Evolutionary conservation across 2,797 vertebrate species (phyloP).

Genomic region (Nannoperca obscura): DNA sequence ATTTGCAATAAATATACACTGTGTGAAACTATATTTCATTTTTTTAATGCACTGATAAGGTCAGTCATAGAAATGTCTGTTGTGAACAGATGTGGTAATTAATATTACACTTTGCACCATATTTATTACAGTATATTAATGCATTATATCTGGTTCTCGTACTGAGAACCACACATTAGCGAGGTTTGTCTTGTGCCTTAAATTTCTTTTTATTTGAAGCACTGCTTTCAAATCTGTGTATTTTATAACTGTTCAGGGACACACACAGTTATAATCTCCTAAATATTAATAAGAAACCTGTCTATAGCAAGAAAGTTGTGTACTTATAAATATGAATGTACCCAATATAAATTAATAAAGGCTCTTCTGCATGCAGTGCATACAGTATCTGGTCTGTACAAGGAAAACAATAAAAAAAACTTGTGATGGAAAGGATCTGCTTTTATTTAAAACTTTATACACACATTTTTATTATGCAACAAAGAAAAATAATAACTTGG

Average conservation of each 20-base stretch:
- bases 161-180: slow-evolving; percentile 42
- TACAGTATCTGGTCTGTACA: slow-evolving; percentile 17
- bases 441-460: slow-evolving; percentile 52
- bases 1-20: not conserved
- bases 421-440: slow-evolving; percentile 16
- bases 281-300: slow-evolving; percentile 5
- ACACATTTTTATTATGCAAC: not conserved
- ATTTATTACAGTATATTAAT: slow-evolving; percentile 9
- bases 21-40: slow-evolving; percentile 6
- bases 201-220: slow-evolving; percentile 27
- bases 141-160: slow-evolving; percentile 33
- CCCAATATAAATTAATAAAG: not conserved
- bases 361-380: slow-evolving; percentile 28
- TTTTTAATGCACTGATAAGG: slow-evolving; percentile 4
- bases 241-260: slow-evolving; percentile 41
- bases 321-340: slow-evolving; percentile 14
- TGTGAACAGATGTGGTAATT: slow-evolving; percentile 35
- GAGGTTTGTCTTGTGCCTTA: slow-evolving; percentile 70
- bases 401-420: slow-evolving; percentile 44
- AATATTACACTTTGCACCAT: slow-evolving; percentile 25
- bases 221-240: slow-evolving; percentile 31
- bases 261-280: slow-evolving; percentile 16
- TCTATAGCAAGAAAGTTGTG: slow-evolving; percentile 3
- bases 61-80: slow-evolving; percentile 39
- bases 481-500: slow-evolving; percentile 6